These are phyloP conservation scores for Panagrolaimus sp. DNA, from an alignment of 1,140 invertebrate species.

Conservation along the genomic window DNA sequence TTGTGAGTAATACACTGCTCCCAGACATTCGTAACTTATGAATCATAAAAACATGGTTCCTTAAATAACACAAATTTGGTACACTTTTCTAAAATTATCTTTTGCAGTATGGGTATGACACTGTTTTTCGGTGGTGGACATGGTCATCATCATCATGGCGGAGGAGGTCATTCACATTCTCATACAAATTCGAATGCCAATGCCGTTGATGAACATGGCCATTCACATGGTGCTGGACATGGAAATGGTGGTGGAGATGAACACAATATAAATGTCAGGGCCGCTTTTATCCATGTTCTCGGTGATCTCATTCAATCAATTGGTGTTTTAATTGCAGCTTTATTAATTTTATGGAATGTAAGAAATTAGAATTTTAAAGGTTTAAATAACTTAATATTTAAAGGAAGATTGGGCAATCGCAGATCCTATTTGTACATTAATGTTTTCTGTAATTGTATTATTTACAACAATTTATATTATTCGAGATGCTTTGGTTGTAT, in stretches of 20 bases:
- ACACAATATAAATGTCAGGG: constrained; percentile 85
- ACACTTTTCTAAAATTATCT: neutral
- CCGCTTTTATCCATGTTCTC: constrained; percentile 94
- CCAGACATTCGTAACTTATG: too few relatives aligned
- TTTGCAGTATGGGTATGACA: constrained; percentile 78
- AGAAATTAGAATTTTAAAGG: constrained; percentile 77
- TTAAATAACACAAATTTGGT: neutral
- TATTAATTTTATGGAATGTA: constrained; percentile 86
- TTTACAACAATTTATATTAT: constrained; percentile 88
- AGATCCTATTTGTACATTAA: constrained; percentile 17
- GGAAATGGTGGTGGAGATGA: neutral
- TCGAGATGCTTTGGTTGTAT: constrained; percentile 79
- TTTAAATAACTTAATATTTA: constrained; percentile 83
- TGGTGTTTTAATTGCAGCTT: constrained; percentile 85
- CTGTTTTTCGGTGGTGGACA: constrained; percentile 67
- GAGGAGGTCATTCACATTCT: constrained; percentile 61
- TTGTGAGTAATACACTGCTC: too few relatives aligned
- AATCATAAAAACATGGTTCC: too few relatives aligned
- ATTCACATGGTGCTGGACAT: constrained; percentile 64
- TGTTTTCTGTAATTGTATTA: constrained; percentile 3
- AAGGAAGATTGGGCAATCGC: constrained; percentile 69
- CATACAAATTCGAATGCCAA: constrained; percentile 3
- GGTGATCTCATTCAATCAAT: constrained; percentile 94
- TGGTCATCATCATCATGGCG: constrained; percentile 29
- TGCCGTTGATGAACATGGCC: constrained; percentile 66